Evolutionary conservation across 2,888 invertebrate genomes (phyloP), one percentile per base, ranked within the genome.

Genomic region (Drosophila sordidula): DNA sequence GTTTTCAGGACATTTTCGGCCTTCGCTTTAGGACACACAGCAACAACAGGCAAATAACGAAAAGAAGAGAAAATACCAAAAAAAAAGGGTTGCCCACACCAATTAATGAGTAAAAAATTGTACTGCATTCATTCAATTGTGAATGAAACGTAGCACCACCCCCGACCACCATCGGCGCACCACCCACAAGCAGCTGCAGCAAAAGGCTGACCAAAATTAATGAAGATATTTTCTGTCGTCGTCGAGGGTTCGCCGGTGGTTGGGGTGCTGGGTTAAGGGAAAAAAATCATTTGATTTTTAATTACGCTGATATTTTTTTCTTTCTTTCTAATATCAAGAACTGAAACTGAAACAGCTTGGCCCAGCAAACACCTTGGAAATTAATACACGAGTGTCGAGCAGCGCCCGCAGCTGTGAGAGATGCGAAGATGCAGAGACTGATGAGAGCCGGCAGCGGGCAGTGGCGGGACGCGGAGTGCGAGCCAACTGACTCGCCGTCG

Each of bases 211-310:
- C 76, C 76, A 78, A 86, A 88, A 86, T 86, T 88, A 86, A 86
- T 86, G 86, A 86, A 86, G 88, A 87, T 86, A 86, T 86, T 85
- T 84, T 69, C 80, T 80, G 73, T 69, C 76, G 67, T 62, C 68
- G 71, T 56, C 26, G 70, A 70, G 74, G 64, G 74, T 54, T 56
- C 55, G 55, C 44, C 49, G 42, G 16, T 16, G 26, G 29, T 14
- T 50, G 4, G 29, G 46, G 54, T 11, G 46, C 12, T 36, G 50
- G 18, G 42, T 18, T 42, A 42, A 44, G 42, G 58, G 8, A 51
- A 71, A 74, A 78, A 86, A 88, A 87, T 86, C 87, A 86, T 86
- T 86, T 86, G 86, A 86, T 86, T 86, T 86, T 86, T 86, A 86
- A 86, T 86, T 86, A 86, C 88, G 86, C 84, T 76, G 86, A 86